Evolutionary conservation across 2,113 vertebrate species (phyloP).

Genomic region (Danionella cerebrum): DNA sequence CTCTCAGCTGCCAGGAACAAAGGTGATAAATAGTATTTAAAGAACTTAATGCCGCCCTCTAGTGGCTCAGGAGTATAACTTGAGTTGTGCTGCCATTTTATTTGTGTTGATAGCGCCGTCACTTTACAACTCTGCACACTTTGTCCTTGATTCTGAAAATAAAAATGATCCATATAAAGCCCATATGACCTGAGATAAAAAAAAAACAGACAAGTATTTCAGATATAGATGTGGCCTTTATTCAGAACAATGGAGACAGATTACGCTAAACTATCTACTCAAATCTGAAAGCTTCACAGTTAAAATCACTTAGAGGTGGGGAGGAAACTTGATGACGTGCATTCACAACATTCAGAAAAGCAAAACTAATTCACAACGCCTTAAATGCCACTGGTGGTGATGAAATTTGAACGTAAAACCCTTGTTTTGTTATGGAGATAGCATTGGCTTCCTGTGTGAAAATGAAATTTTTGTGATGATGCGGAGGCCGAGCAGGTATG

Average conservation of each 20-base stretch:
- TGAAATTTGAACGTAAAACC: neutral
- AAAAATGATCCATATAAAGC: neutral
- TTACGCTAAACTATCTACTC: constrained; percentile 42
- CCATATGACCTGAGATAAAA: neutral
- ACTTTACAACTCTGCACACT: too few relatives aligned
- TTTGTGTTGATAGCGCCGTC: too few relatives aligned
- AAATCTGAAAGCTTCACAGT: constrained; percentile 53
- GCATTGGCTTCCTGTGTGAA: neutral
- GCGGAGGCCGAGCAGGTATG: neutral
- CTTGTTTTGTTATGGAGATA: constrained; percentile 15
- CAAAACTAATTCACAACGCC: constrained; percentile 30
- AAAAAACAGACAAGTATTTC: constrained; percentile 8
- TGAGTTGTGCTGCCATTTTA: neutral
- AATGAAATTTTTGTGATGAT: neutral
- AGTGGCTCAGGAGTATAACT: neutral
- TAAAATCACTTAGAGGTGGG: constrained; percentile 42
- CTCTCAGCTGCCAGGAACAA: neutral
- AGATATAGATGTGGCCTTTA: constrained; percentile 35
- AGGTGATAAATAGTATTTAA: too few relatives aligned
- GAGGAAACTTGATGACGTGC: constrained; percentile 32
- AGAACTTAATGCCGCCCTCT: constrained; percentile 9
- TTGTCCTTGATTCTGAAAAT: too few relatives aligned
- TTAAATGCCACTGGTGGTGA: constrained; percentile 39
- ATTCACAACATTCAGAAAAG: constrained; percentile 52
- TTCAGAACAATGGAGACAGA: constrained; percentile 27